Conservation (phyloP, 2,113 vertebrate species). For the Cyprinodon tularosa region DNA sequence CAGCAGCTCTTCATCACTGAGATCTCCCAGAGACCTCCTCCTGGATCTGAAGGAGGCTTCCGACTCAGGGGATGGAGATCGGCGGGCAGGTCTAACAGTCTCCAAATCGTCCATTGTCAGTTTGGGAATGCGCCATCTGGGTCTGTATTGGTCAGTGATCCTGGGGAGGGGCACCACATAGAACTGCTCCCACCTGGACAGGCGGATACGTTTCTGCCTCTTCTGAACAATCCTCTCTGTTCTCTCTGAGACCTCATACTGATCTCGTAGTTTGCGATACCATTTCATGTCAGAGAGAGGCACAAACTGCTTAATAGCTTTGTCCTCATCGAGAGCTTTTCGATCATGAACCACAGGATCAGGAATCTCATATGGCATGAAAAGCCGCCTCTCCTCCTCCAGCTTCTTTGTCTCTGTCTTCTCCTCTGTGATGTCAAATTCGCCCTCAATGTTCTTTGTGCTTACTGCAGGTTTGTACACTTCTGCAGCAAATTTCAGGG, state of each 20-base stretch:
- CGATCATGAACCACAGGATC: constrained; percentile 84
- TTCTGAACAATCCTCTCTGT: constrained; percentile 90
- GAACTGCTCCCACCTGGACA: constrained; percentile 99
- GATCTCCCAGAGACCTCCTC: constrained; percentile 92
- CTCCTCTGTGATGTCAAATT: constrained; percentile 88
- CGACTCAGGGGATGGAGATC: constrained; percentile 87
- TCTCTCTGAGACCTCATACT: constrained; percentile 91
- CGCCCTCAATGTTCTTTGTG: constrained; percentile 94
- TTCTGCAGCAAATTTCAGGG: constrained; percentile 92
- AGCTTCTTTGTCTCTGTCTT: constrained; percentile 84
- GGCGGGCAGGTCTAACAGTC: constrained; percentile 92
- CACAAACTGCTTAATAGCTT: constrained; percentile 90
- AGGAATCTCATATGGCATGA: constrained; percentile 96
- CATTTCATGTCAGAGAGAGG: constrained; percentile 98
- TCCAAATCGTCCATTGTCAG: constrained; percentile 94
- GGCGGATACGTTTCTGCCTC: constrained; percentile 94
- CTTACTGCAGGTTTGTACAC: constrained; percentile 96
- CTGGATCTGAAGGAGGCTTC: constrained; percentile 88
- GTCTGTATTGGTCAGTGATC: constrained; percentile 95
- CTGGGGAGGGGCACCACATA: constrained; percentile 97
- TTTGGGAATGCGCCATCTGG: constrained; percentile 95
- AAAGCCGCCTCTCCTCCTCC: constrained; percentile 86
- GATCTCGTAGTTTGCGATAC: constrained; percentile 93
- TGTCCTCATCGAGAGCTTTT: constrained; percentile 87
- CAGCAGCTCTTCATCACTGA: constrained; percentile 92